Percentiles rank a stretch among this genome's conserved stretches.
Conservation (phyloP, 2,113 vertebrate genomes). For the Scomber japonicus region DNA sequence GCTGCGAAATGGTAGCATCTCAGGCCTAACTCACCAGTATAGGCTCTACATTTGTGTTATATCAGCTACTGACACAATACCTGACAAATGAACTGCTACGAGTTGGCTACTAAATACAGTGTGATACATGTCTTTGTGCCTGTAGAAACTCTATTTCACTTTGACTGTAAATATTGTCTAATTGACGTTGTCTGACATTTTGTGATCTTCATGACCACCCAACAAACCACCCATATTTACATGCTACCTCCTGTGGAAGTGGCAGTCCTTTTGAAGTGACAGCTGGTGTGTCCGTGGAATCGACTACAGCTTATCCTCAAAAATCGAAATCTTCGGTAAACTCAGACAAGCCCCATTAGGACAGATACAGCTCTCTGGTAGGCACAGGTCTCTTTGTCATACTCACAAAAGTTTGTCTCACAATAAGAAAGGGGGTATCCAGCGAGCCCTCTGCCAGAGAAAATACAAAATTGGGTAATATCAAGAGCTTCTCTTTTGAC, state of each 20-base stretch:
- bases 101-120: background rate
- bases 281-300: background rate
- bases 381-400: slow-evolving; percentile 53
- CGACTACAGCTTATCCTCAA: slow-evolving; percentile 26
- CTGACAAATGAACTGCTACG: too few relatives aligned
- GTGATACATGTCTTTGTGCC: background rate
- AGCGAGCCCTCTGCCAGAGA: slow-evolving; percentile 13
- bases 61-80: too few relatives aligned
- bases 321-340: slow-evolving; percentile 38
- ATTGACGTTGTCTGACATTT: too few relatives aligned
- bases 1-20: too few relatives aligned
- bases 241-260: background rate
- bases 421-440: slow-evolving; percentile 22
- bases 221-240: background rate
- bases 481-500: slow-evolving; percentile 19
- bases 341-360: slow-evolving; percentile 54
- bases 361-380: slow-evolving; percentile 24
- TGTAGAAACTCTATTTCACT: too few relatives aligned
- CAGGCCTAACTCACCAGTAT: too few relatives aligned
- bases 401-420: slow-evolving; percentile 46
- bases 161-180: too few relatives aligned
- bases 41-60: too few relatives aligned
- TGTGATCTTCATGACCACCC: too few relatives aligned
- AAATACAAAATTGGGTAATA: slow-evolving; percentile 40
- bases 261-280: background rate